These are phyloP conservation scores for Xanthia icteritia DNA, from an alignment of 2,888 invertebrate species.

Conservation along the genomic window DNA sequence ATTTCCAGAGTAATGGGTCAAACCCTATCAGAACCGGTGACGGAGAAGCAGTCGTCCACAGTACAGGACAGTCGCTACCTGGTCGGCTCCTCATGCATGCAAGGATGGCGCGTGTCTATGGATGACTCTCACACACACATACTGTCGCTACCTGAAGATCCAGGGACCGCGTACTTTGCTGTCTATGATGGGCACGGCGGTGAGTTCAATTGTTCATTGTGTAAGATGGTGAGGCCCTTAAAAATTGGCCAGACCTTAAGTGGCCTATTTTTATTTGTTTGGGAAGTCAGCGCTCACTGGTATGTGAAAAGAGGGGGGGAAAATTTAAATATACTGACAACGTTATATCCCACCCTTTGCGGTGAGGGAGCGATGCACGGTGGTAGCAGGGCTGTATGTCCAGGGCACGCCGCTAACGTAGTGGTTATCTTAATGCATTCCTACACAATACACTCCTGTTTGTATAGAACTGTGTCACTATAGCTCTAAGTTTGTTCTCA, in stretches of 20 bases:
- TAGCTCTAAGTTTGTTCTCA: conserved; percentile 74
- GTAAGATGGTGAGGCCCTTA: too few species aligned
- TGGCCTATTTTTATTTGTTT: too few species aligned
- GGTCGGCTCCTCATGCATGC: conserved; percentile 99
- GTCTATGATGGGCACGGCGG: conserved; percentile 99
- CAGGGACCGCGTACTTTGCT: conserved; percentile 97
- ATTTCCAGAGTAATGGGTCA: conserved; percentile 95
- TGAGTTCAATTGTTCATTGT: conserved; percentile 71
- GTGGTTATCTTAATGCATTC: too few species aligned
- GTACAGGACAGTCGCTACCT: conserved; percentile 93
- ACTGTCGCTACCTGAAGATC: conserved; percentile 97
- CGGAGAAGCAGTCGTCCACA: conserved; percentile 95
- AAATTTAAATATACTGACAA: too few species aligned
- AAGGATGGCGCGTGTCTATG: conserved; percentile 99
- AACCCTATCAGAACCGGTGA: conserved; percentile 98
- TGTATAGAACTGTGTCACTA: not conserved
- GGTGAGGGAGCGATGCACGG: too few species aligned
- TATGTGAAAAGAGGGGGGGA: too few species aligned
- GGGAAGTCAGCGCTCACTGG: too few species aligned
- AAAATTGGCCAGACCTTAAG: too few species aligned
- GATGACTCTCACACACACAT: conserved; percentile 99
- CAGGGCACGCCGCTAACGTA: too few species aligned
- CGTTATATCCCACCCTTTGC: too few species aligned
- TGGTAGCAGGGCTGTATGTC: too few species aligned
- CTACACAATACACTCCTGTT: too few species aligned